These are phyloP conservation scores for Andricus curvator DNA, from an alignment of 2,888 invertebrate genomes.

Conservation along the genomic window DNA sequence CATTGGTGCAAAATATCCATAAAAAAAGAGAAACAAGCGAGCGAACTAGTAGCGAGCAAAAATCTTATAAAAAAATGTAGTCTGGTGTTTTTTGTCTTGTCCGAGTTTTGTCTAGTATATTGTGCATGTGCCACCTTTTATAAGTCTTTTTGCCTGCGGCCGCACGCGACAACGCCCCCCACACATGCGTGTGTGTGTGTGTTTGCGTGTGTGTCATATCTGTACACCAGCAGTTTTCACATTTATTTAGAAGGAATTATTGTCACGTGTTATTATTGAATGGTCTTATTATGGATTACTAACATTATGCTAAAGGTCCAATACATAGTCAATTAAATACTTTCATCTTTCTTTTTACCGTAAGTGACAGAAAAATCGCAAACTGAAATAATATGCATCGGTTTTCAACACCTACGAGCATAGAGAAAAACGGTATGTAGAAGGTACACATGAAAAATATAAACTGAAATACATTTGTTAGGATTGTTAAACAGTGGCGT, in stretches of 20 bases:
- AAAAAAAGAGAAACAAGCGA: conserved; percentile 49
- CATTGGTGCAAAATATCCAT: conserved; percentile 48
- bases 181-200: no score
- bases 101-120: conserved; percentile 75
- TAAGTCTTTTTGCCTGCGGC: conserved; percentile 75
- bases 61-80: conserved; percentile 63
- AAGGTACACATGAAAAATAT: conserved; percentile 41
- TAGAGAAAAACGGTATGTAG: conserved; percentile 43
- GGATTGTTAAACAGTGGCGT: no score
- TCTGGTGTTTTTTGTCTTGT: conserved; percentile 75
- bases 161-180: conserved; percentile 45
- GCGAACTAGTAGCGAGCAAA: conserved; percentile 51
- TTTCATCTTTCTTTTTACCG: neutral
- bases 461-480: no score
- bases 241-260: conserved; percentile 10
- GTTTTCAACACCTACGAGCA: neutral
- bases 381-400: neutral
- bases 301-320: conserved; percentile 48
- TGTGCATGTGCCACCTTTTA: conserved; percentile 77
- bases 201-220: neutral
- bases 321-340: conserved; percentile 3
- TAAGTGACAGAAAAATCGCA: neutral
- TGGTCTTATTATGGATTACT: conserved; percentile 58
- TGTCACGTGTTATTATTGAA: conserved; percentile 25
- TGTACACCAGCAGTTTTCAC: neutral